These are phyloP conservation scores for Agriopis aurantiaria DNA, from an alignment of 2,888 invertebrate species.

Conservation along the genomic window DNA sequence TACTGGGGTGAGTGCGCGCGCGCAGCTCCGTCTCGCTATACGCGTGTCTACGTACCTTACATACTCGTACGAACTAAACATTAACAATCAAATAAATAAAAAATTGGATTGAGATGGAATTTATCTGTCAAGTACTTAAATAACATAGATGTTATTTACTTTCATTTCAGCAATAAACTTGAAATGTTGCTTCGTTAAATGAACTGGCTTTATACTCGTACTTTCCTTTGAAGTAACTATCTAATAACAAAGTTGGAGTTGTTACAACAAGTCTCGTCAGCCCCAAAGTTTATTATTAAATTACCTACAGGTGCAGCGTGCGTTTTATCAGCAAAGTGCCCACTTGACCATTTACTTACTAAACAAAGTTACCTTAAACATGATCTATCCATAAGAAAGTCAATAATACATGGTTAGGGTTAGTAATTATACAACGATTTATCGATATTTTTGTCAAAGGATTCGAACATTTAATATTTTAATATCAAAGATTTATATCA, in stretches of 20 bases:
- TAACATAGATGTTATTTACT: neutral
- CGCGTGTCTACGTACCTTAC: too few relatives aligned
- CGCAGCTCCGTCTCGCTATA: too few relatives aligned
- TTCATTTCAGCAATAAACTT: slow-evolving; percentile 27
- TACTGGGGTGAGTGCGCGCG: too few relatives aligned
- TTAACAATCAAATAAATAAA: neutral
- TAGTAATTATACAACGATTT: too few relatives aligned
- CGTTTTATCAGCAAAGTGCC: slow-evolving; percentile 45
- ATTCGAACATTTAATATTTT: too few relatives aligned
- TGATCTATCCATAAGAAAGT: too few relatives aligned
- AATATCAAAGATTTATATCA: too few relatives aligned
- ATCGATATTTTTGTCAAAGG: too few relatives aligned
- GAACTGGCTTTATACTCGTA: slow-evolving; percentile 56
- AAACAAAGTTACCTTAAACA: neutral
- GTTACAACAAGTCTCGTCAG: slow-evolving; percentile 56
- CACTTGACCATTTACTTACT: slow-evolving; percentile 17
- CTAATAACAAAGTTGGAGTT: slow-evolving; percentile 61
- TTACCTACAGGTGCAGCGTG: slow-evolving; percentile 40
- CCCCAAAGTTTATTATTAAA: slow-evolving; percentile 63
- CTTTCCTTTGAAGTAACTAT: slow-evolving; percentile 62
- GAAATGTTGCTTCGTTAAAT: slow-evolving; percentile 46
- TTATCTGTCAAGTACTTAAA: neutral
- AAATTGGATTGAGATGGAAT: neutral
- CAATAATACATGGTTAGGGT: too few relatives aligned
- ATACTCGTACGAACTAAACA: neutral